These are phyloP conservation scores for Temnothorax ravouxi DNA, from an alignment of 2,888 invertebrate species.

Conservation along the genomic window DNA sequence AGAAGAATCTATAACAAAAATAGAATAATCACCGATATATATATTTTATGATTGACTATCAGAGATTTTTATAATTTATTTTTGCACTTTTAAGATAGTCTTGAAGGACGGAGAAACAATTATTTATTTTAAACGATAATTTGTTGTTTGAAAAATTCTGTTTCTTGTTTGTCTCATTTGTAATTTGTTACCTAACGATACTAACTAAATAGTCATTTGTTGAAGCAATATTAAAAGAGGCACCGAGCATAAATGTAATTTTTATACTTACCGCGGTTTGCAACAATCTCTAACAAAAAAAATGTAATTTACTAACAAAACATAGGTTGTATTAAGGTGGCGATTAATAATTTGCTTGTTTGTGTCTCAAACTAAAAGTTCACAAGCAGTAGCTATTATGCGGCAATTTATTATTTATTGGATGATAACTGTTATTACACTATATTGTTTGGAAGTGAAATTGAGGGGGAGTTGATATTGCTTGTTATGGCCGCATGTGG, in stretches of 20 bases:
- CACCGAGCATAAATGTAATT: neutral
- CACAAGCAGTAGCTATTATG: neutral
- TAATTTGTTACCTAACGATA: neutral
- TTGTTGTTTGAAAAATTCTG: neutral
- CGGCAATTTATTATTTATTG: conserved; percentile 52
- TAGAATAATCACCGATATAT: neutral
- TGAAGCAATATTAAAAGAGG: neutral
- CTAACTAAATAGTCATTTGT: neutral
- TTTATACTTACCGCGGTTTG: neutral
- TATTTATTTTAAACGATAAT: neutral
- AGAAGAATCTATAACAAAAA: conserved; percentile 59
- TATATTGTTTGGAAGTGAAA: conserved; percentile 51
- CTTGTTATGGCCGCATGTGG: conserved; percentile 53
- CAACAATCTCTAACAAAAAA: neutral
- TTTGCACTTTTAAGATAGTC: neutral
- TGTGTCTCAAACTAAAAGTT: conserved; percentile 20
- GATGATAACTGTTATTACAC: conserved; percentile 50
- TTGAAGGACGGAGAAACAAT: neutral
- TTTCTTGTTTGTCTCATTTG: neutral
- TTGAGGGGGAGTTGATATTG: conserved; percentile 38
- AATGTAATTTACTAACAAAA: neutral
- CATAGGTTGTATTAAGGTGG: neutral
- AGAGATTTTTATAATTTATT: conserved; percentile 16
- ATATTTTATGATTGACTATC: neutral
- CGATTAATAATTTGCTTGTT: neutral